Base-by-base conservation (phyloP, 2,888 invertebrate genomes). In the Sylvicola cinctus region DNA sequence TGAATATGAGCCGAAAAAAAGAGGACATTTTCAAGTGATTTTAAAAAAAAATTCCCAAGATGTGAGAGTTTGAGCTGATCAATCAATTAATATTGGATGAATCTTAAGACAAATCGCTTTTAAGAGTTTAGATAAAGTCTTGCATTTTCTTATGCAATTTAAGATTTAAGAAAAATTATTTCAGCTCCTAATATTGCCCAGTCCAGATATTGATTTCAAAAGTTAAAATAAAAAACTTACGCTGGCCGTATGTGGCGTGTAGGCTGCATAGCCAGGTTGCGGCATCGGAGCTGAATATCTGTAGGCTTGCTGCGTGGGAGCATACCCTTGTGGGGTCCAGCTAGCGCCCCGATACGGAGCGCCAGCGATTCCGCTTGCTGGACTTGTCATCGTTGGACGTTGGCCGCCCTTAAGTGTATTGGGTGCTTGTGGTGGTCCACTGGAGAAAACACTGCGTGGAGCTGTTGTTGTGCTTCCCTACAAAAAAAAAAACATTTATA, bases 311-410 rank as follows among this genome's bases (percentile, higher is more conserved):
- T 56, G 55, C 40, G 52, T 50, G 38, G 56, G 54, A 44, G 56
- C 52, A 46, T 58, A 58, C 34, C 54, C 58, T 46, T 56, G 58
- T 40, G 55, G 55, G 43, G 58, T 53, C 58, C 58, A 58, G 49
- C 51, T 51, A 42, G 57, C 54, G 45, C 55, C 56, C 44, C 58
- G 52, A 44, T 58, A 58, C 34, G 50, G 53, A 41, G 55, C 53
- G 43, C 54, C 55, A 45, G 57, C 51, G 47, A 57, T 51, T 40
- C 55, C 56, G 46, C 55, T 51, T 45, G 58, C 58, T 47, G 58
- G 58, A 49, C 58, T 58, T 45, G 54, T 57, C 58, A 58, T 58
- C 46, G 54, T 52, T 49, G 56, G 52, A 46, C 54, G 50, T 44
- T 53, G 56, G 45, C 49, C 51, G 49, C 57, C 55, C 50, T 58